These are phyloP conservation scores for Nephrotoma guestfalica DNA, from an alignment of 2,888 invertebrate genomes.

Conservation along the genomic window DNA sequence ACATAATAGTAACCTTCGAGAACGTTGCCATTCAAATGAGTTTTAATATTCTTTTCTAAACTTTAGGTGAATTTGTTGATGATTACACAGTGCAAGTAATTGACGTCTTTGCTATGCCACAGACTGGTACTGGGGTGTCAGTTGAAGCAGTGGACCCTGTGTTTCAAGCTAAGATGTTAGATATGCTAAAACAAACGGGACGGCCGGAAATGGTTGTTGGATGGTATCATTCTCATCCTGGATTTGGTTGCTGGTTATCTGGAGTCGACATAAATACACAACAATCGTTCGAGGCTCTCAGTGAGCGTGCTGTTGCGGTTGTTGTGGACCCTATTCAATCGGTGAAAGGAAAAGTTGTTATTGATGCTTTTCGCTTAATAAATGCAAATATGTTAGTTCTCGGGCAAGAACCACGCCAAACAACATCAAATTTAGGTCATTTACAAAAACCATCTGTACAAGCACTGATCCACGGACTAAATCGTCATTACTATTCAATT, in stretches of 20 bases:
- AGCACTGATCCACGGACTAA: slow-evolving; percentile 96
- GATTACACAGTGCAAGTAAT: slow-evolving; percentile 98
- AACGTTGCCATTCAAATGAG: background rate
- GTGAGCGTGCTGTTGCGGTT: slow-evolving; percentile 96
- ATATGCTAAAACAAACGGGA: slow-evolving; percentile 96
- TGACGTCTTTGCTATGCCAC: slow-evolving; percentile 99
- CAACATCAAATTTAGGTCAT: slow-evolving; percentile 97
- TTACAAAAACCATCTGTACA: slow-evolving; percentile 98
- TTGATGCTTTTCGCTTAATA: slow-evolving; percentile 97
- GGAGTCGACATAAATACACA: slow-evolving; percentile 99
- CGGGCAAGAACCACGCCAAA: slow-evolving; percentile 96
- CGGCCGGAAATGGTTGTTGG: slow-evolving; percentile 99
- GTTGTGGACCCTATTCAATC: slow-evolving; percentile 99
- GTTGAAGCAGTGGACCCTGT: slow-evolving; percentile 99
- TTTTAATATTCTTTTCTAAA: slow-evolving; percentile 19
- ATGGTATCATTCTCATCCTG: slow-evolving; percentile 98
- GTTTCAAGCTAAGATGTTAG: slow-evolving; percentile 98
- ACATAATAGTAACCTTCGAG: background rate
- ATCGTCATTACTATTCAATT: slow-evolving; percentile 98
- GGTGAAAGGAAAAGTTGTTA: slow-evolving; percentile 99
- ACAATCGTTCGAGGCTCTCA: slow-evolving; percentile 96
- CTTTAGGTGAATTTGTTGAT: slow-evolving; percentile 94
- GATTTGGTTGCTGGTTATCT: slow-evolving; percentile 99
- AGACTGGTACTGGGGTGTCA: slow-evolving; percentile 95
- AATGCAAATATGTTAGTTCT: slow-evolving; percentile 99